Evolutionary conservation across 1,140 invertebrate genomes (phyloP).

Genomic region (Parasteatoda tepidariorum): DNA sequence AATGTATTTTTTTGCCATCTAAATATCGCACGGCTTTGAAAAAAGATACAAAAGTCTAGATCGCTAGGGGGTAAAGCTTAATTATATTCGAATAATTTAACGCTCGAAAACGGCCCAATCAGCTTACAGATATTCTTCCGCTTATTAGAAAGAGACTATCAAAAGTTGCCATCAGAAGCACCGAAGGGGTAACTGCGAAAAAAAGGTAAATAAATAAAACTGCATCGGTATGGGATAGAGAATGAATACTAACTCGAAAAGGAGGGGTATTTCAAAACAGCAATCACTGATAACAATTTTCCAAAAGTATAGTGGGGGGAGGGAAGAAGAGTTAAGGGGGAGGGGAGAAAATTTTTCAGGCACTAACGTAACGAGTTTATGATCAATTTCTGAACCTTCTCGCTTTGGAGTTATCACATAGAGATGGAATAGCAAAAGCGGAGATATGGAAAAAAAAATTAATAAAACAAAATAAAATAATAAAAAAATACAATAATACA

Average conservation of each 20-base stretch:
- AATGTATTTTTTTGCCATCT: too few species aligned
- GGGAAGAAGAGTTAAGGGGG: neutral
- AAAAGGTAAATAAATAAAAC: neutral
- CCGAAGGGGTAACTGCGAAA: neutral
- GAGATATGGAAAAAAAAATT: constrained; percentile 21
- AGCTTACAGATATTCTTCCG: too few species aligned
- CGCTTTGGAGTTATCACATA: constrained; percentile 38
- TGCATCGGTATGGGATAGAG: neutral
- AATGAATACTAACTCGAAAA: constrained; percentile 14
- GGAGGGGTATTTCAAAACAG: constrained; percentile 36
- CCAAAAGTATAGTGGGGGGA: neutral
- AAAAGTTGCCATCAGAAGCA: neutral
- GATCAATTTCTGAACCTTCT: constrained; percentile 51
- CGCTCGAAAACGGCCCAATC: too few species aligned
- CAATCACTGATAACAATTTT: constrained; percentile 59
- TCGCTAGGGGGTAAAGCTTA: too few species aligned
- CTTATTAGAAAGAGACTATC: too few species aligned
- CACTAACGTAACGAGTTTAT: constrained; percentile 54
- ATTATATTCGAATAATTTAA: too few species aligned
- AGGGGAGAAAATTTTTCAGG: neutral
- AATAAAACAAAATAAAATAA: constrained; percentile 28
- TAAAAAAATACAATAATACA: constrained; percentile 41
- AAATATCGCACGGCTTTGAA: too few species aligned
- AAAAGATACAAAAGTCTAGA: too few species aligned
- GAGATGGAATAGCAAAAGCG: neutral